These are phyloP conservation scores for Alexandromys fortis DNA, from an alignment of 2,113 vertebrate species.

Conservation along the genomic window DNA sequence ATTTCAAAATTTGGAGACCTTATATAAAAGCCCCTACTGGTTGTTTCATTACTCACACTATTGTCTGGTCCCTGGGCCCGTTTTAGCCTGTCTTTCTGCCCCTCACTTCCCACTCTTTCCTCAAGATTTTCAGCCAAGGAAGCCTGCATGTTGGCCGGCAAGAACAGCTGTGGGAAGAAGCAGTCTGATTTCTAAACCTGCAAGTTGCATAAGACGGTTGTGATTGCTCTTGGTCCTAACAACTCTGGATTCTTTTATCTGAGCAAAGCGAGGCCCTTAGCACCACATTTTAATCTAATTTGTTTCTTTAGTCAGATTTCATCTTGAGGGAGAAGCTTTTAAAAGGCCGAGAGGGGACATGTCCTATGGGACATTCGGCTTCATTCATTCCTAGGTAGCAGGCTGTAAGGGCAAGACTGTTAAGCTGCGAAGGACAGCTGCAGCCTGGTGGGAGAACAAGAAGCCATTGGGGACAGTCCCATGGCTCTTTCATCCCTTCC, in stretches of 20 bases:
- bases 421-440: neutral
- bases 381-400: constrained; percentile 42
- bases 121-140: neutral
- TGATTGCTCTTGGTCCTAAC: neutral
- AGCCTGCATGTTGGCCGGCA: rapidly evolving
- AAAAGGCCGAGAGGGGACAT: constrained; percentile 29
- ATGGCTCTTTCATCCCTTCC: neutral
- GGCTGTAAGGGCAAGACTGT: constrained; percentile 5
- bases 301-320: constrained; percentile 69
- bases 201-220: neutral
- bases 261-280: constrained; percentile 39
- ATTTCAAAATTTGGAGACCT: constrained; percentile 1
- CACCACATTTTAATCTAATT: constrained; percentile 50
- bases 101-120: neutral
- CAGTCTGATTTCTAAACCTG: neutral
- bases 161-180: neutral
- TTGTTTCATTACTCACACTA: neutral
- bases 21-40: neutral
- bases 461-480: neutral
- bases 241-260: constrained; percentile 26
- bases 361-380: constrained; percentile 58
- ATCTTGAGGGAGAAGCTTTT: constrained; percentile 52
- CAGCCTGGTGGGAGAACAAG: neutral
- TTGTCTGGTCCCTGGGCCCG: neutral
- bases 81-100: neutral